These are phyloP conservation scores for Tetragonula clypearis DNA, from an alignment of 1,140 invertebrate genomes.

Conservation along the genomic window DNA sequence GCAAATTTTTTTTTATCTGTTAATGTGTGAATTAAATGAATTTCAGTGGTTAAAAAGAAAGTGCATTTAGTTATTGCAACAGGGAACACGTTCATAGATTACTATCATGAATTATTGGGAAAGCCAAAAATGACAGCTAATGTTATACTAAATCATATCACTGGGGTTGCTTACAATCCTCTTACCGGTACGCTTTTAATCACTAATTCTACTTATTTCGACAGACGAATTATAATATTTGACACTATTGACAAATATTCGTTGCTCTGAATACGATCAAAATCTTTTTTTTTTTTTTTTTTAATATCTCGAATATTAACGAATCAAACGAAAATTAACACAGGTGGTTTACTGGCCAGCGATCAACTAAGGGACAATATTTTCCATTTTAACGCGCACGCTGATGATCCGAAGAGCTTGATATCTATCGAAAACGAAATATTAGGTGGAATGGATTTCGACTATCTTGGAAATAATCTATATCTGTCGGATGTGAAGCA, in stretches of 20 bases:
- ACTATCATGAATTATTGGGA: slow-evolving; percentile 77
- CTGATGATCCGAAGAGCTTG: slow-evolving; percentile 74
- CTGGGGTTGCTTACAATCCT: slow-evolving; percentile 72
- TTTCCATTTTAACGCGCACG: slow-evolving; percentile 74
- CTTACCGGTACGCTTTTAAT: slow-evolving; percentile 66
- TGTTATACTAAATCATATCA: slow-evolving; percentile 40
- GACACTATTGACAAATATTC: not conserved
- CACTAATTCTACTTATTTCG: not conserved
- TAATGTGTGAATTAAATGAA: slow-evolving; percentile 1
- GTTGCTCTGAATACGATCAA: not conserved
- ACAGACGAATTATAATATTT: not conserved
- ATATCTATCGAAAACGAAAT: slow-evolving; percentile 80
- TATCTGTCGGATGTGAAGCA: slow-evolving; percentile 85
- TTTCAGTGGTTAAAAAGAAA: slow-evolving; percentile 57
- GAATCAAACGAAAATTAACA: not conserved
- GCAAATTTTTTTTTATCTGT: not conserved
- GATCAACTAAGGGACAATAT: slow-evolving; percentile 61
- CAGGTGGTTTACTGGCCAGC: slow-evolving; percentile 59
- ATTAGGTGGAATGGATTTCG: slow-evolving; percentile 86
- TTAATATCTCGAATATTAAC: not conserved
- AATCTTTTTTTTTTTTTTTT: not conserved
- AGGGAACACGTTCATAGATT: slow-evolving; percentile 69
- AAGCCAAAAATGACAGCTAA: slow-evolving; percentile 67
- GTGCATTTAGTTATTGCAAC: slow-evolving; percentile 65
- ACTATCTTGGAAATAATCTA: slow-evolving; percentile 85